phyloP scores from a whole-genome alignment of 1,140 invertebrate genomes.

The Drosophila nannoptera region DNA sequence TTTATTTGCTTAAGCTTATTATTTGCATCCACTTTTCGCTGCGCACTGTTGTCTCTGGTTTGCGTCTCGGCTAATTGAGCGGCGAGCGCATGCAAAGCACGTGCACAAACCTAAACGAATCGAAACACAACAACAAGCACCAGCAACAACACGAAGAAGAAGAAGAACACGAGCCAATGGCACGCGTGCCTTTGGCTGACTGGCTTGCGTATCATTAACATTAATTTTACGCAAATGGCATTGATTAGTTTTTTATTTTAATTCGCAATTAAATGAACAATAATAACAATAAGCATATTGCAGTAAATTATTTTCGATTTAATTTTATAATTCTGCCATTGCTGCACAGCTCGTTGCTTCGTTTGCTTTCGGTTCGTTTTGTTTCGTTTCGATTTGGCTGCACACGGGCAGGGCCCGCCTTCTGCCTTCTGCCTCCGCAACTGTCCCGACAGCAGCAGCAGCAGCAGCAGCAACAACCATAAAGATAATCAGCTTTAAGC shows the following conservation, averaged over 20 bases:
- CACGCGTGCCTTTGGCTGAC: slow-evolving; percentile 25
- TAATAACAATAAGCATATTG: slow-evolving; percentile 13
- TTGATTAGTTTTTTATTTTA: slow-evolving; percentile 73
- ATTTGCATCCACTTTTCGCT: background rate
- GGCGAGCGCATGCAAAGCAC: slow-evolving; percentile 33
- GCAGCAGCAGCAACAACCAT: background rate
- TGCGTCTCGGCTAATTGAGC: slow-evolving; percentile 23
- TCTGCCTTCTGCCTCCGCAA: background rate
- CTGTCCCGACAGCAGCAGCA: no score
- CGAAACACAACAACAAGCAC: background rate
- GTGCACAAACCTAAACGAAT: slow-evolving; percentile 24
- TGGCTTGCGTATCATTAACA: slow-evolving; percentile 48
- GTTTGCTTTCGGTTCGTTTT: no score
- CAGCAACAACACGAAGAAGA: background rate
- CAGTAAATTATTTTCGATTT: slow-evolving; percentile 52
- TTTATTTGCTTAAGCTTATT: slow-evolving; percentile 12
- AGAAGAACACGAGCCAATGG: background rate
- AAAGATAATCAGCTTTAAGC: background rate
- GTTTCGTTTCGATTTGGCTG: slow-evolving; percentile 26
- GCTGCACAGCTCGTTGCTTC: slow-evolving; percentile 23
- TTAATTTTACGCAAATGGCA: slow-evolving; percentile 61
- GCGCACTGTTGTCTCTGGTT: slow-evolving; percentile 10
- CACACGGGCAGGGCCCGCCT: background rate
- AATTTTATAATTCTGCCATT: slow-evolving; percentile 56
- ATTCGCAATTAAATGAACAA: slow-evolving; percentile 48